These are phyloP conservation scores for Thaumatotibia leucotreta DNA, from an alignment of 1,140 invertebrate species.

Conservation along the genomic window DNA sequence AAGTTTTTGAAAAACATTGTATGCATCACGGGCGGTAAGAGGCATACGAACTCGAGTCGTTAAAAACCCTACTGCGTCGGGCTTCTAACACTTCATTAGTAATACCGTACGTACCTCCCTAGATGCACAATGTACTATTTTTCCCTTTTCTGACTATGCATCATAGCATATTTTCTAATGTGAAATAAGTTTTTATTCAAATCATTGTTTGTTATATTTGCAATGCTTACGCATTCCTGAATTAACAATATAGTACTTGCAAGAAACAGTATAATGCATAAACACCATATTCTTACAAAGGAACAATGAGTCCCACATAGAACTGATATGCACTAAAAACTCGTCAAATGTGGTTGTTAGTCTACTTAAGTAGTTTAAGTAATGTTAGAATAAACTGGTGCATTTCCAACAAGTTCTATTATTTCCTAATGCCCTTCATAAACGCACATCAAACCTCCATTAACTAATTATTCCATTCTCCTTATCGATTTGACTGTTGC, in stretches of 20 bases:
- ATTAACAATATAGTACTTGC: background rate
- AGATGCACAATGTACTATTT: too few relatives aligned
- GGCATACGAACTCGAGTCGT: too few relatives aligned
- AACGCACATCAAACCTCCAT: too few relatives aligned
- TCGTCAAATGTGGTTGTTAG: background rate
- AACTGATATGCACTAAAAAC: background rate
- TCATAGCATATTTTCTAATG: background rate
- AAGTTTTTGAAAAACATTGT: too few relatives aligned
- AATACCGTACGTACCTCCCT: too few relatives aligned
- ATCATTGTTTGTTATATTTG: background rate
- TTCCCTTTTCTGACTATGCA: too few relatives aligned
- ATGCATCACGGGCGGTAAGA: too few relatives aligned
- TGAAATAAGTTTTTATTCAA: background rate
- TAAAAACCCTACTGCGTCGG: too few relatives aligned
- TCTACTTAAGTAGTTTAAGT: background rate
- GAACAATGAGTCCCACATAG: background rate
- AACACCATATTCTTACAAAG: background rate
- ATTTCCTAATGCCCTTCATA: too few relatives aligned
- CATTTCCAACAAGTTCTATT: background rate
- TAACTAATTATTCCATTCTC: too few relatives aligned
- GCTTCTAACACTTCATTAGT: too few relatives aligned
- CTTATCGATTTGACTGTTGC: too few relatives aligned
- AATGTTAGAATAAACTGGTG: background rate
- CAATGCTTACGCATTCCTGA: background rate
- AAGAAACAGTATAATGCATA: background rate